Evolutionary conservation across 2,797 vertebrate genomes (phyloP).

Genomic region (Pangasius sanitwongsei): DNA sequence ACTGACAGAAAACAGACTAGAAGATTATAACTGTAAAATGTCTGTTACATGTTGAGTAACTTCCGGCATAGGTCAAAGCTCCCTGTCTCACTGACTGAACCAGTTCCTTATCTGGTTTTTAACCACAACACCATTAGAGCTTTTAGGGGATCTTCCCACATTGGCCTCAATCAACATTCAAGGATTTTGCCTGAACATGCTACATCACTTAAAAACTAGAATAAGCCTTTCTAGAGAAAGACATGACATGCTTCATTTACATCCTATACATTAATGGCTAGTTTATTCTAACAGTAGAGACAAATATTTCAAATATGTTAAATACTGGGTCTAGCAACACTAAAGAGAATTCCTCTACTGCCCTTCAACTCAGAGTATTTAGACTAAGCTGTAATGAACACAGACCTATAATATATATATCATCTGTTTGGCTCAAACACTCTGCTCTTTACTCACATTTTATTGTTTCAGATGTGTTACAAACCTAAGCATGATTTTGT

Average conservation of each 20-base stretch:
- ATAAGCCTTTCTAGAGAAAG: neutral
- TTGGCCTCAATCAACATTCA: constrained; percentile 42
- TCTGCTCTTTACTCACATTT: no score
- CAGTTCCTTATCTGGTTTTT: constrained; percentile 45
- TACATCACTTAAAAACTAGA: neutral
- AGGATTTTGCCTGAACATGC: constrained; percentile 41
- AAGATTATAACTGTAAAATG: constrained; percentile 11
- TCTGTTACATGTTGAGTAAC: constrained; percentile 45
- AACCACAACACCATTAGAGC: constrained; percentile 26
- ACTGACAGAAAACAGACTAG: constrained; percentile 35
- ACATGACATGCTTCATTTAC: neutral
- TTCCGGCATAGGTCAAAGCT: constrained; percentile 37
- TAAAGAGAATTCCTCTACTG: neutral
- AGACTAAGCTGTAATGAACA: neutral
- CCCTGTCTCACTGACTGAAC: constrained; percentile 51
- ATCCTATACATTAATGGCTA: neutral
- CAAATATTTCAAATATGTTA: neutral
- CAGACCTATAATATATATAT: neutral
- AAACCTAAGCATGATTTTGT: neutral
- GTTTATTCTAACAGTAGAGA: neutral
- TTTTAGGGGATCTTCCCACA: constrained; percentile 32
- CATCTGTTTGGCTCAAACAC: neutral
- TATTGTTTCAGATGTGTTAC: neutral
- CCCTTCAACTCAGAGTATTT: neutral
- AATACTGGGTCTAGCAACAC: neutral